Evolutionary conservation across 2,113 vertebrate species (phyloP).

Genomic region (Cebus imitator): DNA sequence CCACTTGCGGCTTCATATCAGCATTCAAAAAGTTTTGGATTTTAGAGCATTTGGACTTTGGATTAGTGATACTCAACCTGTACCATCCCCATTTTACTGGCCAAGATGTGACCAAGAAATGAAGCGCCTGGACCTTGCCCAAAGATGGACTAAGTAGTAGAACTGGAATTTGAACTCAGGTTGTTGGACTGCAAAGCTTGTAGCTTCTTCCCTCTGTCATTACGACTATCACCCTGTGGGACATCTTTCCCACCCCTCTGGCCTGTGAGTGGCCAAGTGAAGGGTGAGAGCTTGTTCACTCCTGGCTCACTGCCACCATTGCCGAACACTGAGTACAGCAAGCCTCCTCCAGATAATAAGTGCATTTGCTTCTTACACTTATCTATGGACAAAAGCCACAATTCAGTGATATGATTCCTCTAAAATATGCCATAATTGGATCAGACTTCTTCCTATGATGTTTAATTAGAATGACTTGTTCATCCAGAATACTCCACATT

Average conservation of each 20-base stretch:
- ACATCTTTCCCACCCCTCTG: neutral
- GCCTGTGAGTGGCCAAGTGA: neutral
- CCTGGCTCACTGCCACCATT: neutral
- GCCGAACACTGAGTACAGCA: neutral
- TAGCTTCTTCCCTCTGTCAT: neutral
- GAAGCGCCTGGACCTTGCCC: neutral
- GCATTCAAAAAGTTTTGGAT: neutral
- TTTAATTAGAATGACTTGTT: neutral
- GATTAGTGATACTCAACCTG: neutral
- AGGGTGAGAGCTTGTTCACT: neutral
- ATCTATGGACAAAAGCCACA: neutral
- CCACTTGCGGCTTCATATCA: neutral
- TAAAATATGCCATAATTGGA: neutral
- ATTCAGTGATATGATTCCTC: neutral
- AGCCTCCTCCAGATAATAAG: neutral
- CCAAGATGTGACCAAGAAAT: neutral
- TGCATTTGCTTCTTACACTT: neutral
- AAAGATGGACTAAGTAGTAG: neutral
- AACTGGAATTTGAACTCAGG: neutral
- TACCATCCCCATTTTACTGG: neutral
- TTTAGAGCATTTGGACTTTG: neutral
- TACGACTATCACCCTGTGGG: fast-evolving
- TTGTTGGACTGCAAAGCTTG: neutral
- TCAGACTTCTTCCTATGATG: neutral
- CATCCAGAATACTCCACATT: neutral